A percentile compares a stretch with the other conserved stretches of the same genome.
phyloP scores from a whole-genome alignment of 2,888 invertebrate genomes.

The Idaea aversata region DNA sequence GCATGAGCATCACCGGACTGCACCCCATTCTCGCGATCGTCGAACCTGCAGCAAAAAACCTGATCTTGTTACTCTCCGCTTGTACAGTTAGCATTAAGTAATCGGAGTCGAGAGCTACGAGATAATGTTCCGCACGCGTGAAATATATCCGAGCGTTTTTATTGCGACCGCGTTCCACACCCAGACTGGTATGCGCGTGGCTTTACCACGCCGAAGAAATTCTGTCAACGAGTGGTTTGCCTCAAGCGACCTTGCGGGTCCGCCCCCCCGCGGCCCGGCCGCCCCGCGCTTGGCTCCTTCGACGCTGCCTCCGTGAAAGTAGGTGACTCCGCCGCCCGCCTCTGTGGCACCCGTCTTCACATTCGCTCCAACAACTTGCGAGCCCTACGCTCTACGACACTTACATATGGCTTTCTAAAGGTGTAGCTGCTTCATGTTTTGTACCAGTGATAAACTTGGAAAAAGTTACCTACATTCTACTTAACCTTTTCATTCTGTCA shows the following conservation, averaged over 20 bases:
- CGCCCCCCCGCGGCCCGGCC: constrained; percentile 32
- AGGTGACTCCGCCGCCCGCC: constrained; percentile 52
- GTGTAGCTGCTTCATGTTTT: constrained; percentile 23
- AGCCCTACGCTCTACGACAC: constrained; percentile 47
- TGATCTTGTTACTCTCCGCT: constrained; percentile 71
- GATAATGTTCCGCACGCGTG: constrained; percentile 79
- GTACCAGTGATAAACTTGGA: not conserved
- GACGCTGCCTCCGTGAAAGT: constrained; percentile 69
- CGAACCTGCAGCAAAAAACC: constrained; percentile 73
- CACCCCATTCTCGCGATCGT: constrained; percentile 64
- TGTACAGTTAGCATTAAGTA: constrained; percentile 80
- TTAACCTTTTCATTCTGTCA: too few species aligned
- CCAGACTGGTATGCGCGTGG: constrained; percentile 66
- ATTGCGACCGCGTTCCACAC: constrained; percentile 73
- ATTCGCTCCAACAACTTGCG: constrained; percentile 42
- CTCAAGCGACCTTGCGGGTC: constrained; percentile 75
- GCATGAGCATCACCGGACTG: constrained; percentile 36
- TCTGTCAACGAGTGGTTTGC: constrained; percentile 77
- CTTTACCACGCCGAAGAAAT: constrained; percentile 67
- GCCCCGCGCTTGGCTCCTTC: constrained; percentile 41
- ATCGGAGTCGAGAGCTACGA: constrained; percentile 74
- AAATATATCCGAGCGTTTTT: constrained; percentile 77
- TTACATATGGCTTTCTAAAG: constrained; percentile 67
- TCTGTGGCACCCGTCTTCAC: constrained; percentile 49
- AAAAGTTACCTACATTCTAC: not conserved